Evolutionary conservation across 2,797 vertebrate genomes (phyloP).

Genomic region (Caiman crocodilus): DNA sequence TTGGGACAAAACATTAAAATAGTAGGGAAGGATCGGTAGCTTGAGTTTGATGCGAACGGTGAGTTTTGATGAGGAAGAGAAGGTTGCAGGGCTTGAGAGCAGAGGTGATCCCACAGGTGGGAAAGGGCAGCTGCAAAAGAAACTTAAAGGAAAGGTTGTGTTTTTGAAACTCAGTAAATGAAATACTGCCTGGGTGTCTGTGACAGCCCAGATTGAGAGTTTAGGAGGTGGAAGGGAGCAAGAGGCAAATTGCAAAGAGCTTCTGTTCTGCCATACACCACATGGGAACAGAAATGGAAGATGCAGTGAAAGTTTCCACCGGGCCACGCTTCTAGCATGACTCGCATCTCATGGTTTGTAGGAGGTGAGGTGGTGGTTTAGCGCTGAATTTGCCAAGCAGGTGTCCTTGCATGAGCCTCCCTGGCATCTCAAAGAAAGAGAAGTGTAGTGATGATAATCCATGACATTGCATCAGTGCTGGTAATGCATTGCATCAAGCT

Average conservation of each 20-base stretch:
- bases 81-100: neutral
- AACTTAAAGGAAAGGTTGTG: neutral
- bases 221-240: neutral
- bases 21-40: neutral
- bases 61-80: neutral
- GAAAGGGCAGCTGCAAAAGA: neutral
- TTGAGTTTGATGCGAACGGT: neutral
- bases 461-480: slow-evolving; percentile 8
- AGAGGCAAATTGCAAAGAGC: neutral
- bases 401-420: neutral
- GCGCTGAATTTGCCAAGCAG: neutral
- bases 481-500: neutral
- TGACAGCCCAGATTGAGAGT: neutral
- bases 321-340: neutral
- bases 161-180: neutral
- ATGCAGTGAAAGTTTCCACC: neutral
- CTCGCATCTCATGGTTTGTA: neutral
- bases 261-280: neutral
- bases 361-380: slow-evolving; percentile 13
- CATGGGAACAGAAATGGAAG: neutral
- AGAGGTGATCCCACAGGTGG: neutral
- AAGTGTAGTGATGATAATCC: neutral
- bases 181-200: neutral
- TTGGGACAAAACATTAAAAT: neutral
- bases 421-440: neutral